phyloP scores from a whole-genome alignment of 2,797 vertebrate genomes.

The Dermochelys coriacea region DNA sequence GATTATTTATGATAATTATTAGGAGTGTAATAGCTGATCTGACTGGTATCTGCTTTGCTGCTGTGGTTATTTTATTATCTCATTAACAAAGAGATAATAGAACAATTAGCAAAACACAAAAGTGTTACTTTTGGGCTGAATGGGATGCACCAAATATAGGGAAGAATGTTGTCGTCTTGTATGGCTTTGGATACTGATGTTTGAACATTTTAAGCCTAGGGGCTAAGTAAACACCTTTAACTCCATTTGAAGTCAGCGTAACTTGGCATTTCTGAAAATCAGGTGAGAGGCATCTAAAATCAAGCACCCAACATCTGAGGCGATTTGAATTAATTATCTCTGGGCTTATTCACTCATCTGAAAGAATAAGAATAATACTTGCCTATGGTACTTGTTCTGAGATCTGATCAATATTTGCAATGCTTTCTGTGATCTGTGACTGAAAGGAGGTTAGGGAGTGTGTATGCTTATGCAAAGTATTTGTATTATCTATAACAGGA shows the following conservation, averaged over 20 bases:
- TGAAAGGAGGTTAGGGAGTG: not conserved
- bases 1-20: not conserved
- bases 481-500: not conserved
- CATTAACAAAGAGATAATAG: conserved; percentile 5
- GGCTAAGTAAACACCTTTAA: not conserved
- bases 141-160: not conserved
- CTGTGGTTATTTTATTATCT: not conserved
- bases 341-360: not conserved
- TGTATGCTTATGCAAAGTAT: not conserved
- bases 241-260: not conserved
- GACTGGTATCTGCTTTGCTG: conserved; percentile 44
- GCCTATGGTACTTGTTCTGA: not conserved
- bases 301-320: not conserved
- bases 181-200: not conserved
- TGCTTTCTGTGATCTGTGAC: not conserved
- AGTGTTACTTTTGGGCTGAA: conserved; percentile 34
- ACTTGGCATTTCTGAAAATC: rapidly evolving
- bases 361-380: not conserved
- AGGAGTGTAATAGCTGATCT: not conserved
- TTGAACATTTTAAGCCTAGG: conserved; percentile 9
- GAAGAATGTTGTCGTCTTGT: not conserved
- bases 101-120: conserved; percentile 47
- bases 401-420: conserved; percentile 11
- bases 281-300: not conserved
- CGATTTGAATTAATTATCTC: not conserved